A percentile compares a stretch with the other conserved stretches of the same genome.
Conservation (phyloP, 2,113 vertebrate species). For the Notechis scutatus region DNA sequence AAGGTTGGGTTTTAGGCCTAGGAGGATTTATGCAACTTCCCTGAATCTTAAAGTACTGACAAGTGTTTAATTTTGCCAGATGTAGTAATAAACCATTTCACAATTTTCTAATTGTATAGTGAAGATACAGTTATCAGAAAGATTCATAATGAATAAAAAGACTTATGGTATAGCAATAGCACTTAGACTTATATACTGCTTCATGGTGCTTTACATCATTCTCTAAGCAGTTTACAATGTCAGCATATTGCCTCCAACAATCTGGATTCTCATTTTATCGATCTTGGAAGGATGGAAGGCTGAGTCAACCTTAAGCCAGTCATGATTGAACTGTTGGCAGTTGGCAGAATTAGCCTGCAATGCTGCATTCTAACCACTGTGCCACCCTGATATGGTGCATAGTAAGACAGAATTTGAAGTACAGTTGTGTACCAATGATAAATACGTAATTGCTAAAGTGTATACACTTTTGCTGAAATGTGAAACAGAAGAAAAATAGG, state of each 20-base stretch:
- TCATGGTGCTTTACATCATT: neutral
- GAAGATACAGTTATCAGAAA: neutral
- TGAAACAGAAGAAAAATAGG: neutral
- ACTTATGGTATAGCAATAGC: neutral
- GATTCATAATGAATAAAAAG: neutral
- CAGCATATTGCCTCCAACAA: neutral
- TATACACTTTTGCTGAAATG: neutral
- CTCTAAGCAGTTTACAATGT: neutral
- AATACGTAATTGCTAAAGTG: neutral
- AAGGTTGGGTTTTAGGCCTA: neutral
- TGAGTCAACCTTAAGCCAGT: neutral
- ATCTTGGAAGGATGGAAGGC: neutral
- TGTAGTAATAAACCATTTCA: neutral
- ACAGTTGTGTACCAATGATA: neutral
- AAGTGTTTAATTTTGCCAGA: neutral
- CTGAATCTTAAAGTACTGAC: neutral
- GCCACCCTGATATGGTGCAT: neutral
- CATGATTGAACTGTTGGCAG: neutral
- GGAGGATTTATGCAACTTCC: neutral
- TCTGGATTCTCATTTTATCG: neutral
- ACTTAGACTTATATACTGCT: neutral
- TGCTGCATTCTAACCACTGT: neutral
- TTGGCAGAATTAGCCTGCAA: neutral
- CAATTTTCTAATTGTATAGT: neutral
- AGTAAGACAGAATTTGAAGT: neutral